Evolutionary conservation across 1,140 invertebrate genomes (phyloP).

Genomic region (Nephila pilipes): DNA sequence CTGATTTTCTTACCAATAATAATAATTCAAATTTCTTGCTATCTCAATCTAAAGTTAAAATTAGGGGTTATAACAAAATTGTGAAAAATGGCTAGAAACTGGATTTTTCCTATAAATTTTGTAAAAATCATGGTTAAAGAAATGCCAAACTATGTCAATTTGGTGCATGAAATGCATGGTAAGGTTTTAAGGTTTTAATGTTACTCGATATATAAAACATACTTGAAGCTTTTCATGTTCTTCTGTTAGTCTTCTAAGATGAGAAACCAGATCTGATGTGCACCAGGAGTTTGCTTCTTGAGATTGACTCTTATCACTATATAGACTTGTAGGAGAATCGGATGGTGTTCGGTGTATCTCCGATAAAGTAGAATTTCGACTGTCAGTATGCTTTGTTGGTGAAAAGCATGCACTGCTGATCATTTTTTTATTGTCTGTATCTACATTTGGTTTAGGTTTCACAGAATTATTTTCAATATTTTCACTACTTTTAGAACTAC

Average conservation of each 20-base stretch:
- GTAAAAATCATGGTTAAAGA: no score
- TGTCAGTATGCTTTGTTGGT: conserved; percentile 46
- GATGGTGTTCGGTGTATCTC: conserved; percentile 54
- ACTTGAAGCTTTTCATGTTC: conserved; percentile 75
- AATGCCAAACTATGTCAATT: no score
- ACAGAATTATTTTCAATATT: conserved; percentile 42
- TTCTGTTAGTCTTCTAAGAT: conserved; percentile 69
- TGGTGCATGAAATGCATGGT: no score
- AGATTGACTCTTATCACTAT: conserved; percentile 70
- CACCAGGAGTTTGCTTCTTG: conserved; percentile 71
- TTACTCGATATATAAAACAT: neutral
- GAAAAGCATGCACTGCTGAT: neutral
- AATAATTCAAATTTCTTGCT: no score
- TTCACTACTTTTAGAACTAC: conserved; percentile 68
- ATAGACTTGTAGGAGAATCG: conserved; percentile 65
- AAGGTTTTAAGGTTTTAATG: neutral
- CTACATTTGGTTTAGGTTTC: neutral
- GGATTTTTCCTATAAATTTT: no score
- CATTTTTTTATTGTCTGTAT: conserved; percentile 34
- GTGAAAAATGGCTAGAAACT: no score
- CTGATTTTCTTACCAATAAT: no score
- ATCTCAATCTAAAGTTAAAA: no score
- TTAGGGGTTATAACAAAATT: no score
- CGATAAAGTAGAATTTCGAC: neutral
- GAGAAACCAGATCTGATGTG: conserved; percentile 58